phyloP scores from a whole-genome alignment of 2,113 vertebrate species.

The Parus major region DNA sequence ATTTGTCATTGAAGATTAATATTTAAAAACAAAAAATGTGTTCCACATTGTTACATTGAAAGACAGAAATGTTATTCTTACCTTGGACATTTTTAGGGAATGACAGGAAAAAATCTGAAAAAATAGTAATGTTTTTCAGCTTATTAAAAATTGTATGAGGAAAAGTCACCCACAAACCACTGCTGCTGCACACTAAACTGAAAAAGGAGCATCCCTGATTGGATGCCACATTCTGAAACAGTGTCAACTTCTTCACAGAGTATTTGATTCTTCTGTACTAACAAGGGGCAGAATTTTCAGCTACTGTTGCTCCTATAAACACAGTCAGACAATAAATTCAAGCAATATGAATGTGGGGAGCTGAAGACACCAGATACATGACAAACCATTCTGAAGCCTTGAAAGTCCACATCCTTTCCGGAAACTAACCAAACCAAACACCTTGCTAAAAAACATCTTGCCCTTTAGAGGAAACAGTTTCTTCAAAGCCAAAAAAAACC shows the following conservation, averaged over 20 bases:
- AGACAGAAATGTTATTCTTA: constrained; percentile 32
- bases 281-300: not conserved
- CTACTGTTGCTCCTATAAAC: not conserved
- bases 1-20: not conserved
- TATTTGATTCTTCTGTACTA: not conserved
- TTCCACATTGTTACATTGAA: not conserved
- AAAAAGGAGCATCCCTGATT: not conserved
- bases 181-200: not conserved
- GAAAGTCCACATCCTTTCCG: not conserved
- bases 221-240: not conserved
- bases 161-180: not conserved
- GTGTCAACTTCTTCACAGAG: not conserved
- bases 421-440: not conserved
- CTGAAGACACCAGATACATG: not conserved
- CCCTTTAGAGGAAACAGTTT: not conserved
- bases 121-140: not conserved
- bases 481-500: not conserved
- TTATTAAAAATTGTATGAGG: not conserved
- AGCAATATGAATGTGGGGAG: not conserved
- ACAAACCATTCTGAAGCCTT: not conserved
- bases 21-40: not conserved
- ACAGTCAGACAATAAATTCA: not conserved
- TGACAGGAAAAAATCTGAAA: constrained; percentile 52
- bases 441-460: not conserved
- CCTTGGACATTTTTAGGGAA: constrained; percentile 76